Percentiles rank a stretch among this genome's conserved stretches.
These are phyloP conservation scores for Batillaria attramentaria DNA, from an alignment of 1,140 invertebrate species.

Conservation along the genomic window DNA sequence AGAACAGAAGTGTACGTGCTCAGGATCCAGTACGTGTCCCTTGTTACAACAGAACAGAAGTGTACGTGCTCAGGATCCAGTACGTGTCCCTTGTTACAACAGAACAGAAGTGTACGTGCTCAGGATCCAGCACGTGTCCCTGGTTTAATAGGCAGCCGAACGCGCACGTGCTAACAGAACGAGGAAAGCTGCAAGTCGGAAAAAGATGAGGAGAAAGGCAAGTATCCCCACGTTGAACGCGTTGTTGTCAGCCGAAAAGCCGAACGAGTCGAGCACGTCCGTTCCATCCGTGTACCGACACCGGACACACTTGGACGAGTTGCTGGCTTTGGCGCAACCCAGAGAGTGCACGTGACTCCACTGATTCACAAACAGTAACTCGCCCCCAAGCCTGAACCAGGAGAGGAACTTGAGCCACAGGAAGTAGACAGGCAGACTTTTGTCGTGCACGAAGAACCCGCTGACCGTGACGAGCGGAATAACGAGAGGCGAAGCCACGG, in stretches of 20 bases:
- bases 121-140: no score
- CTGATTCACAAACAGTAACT: conserved; percentile 94
- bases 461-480: conserved; percentile 95
- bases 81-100: no score
- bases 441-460: conserved; percentile 94
- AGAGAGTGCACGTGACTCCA: conserved; percentile 79
- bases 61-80: no score
- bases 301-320: neutral
- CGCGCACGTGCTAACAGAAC: neutral
- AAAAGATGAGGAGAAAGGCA: neutral
- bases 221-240: neutral
- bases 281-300: neutral
- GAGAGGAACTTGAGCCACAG: conserved; percentile 93
- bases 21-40: no score
- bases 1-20: no score
- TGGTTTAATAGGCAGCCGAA: no score
- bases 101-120: no score
- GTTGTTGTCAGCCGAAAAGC: neutral
- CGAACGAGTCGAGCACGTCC: neutral
- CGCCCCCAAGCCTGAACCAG: conserved; percentile 96
- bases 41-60: no score
- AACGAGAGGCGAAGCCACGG: conserved; percentile 89
- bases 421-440: conserved; percentile 90
- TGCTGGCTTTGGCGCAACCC: neutral
- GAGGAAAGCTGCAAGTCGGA: neutral